Conservation (phyloP, 1,140 invertebrate genomes). For the Ceratoteleas bidentatus region DNA sequence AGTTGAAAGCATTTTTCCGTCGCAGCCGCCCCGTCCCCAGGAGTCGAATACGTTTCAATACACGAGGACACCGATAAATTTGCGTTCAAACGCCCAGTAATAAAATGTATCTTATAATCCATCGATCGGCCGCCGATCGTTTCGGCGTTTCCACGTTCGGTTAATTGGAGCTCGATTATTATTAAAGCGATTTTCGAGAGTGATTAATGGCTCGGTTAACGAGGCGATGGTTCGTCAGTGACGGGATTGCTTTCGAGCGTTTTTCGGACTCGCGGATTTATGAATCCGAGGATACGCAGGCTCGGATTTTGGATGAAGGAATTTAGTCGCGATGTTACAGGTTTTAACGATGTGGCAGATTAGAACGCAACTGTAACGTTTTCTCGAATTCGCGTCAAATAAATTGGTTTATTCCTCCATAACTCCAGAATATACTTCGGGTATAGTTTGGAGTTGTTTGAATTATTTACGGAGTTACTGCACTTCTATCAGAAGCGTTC, state of each 20-base stretch:
- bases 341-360: too few species aligned
- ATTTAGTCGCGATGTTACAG: too few species aligned
- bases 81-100: constrained; percentile 43
- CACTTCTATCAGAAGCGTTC: neutral
- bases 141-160: constrained; percentile 9
- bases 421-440: too few species aligned
- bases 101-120: constrained; percentile 57
- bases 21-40: constrained; percentile 49
- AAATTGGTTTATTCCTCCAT: too few species aligned
- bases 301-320: too few species aligned
- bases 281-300: too few species aligned
- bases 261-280: too few species aligned
- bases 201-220: constrained; percentile 28
- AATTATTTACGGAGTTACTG: neutral
- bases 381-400: too few species aligned
- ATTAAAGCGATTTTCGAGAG: constrained; percentile 22
- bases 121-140: neutral
- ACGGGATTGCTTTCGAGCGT: too few species aligned
- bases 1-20: constrained; percentile 63
- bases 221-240: constrained; percentile 8
- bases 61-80: constrained; percentile 46
- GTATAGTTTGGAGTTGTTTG: neutral
- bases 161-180: constrained; percentile 33
- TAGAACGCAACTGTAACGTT: too few species aligned
- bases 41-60: constrained; percentile 55